These are phyloP conservation scores for Zeus faber DNA, from an alignment of 2,113 vertebrate species.

Conservation along the genomic window DNA sequence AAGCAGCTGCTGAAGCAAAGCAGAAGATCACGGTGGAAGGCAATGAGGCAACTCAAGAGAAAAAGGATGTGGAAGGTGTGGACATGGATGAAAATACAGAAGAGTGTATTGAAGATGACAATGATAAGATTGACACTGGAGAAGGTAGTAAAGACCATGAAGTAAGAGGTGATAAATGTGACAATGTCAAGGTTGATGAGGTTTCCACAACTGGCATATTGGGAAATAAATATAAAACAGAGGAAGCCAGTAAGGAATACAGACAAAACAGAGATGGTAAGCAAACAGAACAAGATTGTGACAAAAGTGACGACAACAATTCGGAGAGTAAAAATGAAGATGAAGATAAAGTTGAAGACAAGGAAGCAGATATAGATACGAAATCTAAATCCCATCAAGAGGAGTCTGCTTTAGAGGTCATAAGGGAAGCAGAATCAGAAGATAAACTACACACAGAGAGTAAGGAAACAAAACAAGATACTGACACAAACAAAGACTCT, in stretches of 20 bases:
- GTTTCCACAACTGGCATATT: not conserved
- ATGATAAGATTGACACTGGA: not conserved
- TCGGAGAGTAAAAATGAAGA: too few species aligned
- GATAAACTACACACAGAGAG: too few species aligned
- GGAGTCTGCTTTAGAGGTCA: too few species aligned
- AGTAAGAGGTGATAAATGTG: not conserved
- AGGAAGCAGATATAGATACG: too few species aligned
- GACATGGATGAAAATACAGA: not conserved
- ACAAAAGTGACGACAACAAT: too few species aligned
- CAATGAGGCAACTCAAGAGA: not conserved
- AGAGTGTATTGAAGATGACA: not conserved
- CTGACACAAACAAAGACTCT: too few species aligned
- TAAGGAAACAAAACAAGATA: too few species aligned
- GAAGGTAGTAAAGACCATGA: conserved; percentile 2
- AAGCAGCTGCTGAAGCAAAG: not conserved
- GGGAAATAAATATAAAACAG: conserved; percentile 12
- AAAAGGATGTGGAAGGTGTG: not conserved
- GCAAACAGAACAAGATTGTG: too few species aligned
- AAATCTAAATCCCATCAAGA: too few species aligned
- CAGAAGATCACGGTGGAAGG: not conserved
- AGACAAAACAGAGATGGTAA: too few species aligned
- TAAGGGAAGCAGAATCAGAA: too few species aligned
- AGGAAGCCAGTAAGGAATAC: conserved; percentile 19
- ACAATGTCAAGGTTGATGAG: conserved; percentile 5
- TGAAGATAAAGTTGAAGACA: too few species aligned